Percentiles rank a stretch among this genome's conserved stretches.
These are phyloP conservation scores for Aplochiton taeniatus DNA, from an alignment of 2,797 vertebrate genomes.

Conservation along the genomic window DNA sequence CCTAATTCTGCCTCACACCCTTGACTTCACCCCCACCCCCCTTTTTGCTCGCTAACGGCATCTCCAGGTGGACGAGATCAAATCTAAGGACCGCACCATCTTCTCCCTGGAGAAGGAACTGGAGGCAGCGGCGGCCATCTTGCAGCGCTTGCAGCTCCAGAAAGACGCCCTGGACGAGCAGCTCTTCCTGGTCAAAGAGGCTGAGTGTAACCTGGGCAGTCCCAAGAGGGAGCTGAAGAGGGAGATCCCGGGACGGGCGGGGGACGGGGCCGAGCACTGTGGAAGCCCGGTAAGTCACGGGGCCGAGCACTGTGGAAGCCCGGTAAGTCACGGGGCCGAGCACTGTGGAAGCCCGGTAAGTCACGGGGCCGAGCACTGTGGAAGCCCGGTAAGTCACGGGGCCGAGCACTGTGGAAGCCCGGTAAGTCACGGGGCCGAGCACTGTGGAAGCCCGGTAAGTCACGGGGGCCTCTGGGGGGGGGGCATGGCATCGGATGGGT, in stretches of 20 bases:
- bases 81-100: constrained; percentile 94
- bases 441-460: no score
- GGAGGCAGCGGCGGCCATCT: constrained; percentile 86
- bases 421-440: no score
- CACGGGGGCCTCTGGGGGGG: no score
- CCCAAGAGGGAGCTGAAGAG: constrained; percentile 97
- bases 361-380: no score
- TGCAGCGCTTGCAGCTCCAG: constrained; percentile 95
- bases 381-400: no score
- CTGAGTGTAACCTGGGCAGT: constrained; percentile 94
- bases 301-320: neutral
- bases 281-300: constrained; percentile 89
- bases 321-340: no score
- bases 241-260: constrained; percentile 93
- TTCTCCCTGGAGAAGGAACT: constrained; percentile 95
- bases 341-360: neutral
- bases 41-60: neutral
- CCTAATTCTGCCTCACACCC: neutral
- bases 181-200: constrained; percentile 94
- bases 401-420: no score
- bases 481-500: no score
- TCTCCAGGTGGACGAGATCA: constrained; percentile 97
- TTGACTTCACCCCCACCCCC: neutral
- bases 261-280: constrained; percentile 94
- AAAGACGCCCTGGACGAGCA: constrained; percentile 97